phyloP scores from a whole-genome alignment of 2,888 invertebrate species.

The Sinotaia quadrata region DNA sequence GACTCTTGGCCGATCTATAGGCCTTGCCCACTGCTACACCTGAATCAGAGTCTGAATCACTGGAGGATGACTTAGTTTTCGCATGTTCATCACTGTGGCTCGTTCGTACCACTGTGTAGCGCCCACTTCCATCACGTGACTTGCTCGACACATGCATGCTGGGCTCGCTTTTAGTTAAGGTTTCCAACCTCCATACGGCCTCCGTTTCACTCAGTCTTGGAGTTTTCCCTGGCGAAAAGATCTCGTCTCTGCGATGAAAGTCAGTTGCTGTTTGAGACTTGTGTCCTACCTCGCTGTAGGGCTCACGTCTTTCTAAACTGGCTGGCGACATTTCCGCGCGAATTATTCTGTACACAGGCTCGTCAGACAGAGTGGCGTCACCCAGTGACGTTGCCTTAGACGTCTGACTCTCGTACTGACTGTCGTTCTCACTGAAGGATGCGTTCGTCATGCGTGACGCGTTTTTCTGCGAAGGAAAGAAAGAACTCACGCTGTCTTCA shows the following conservation, averaged over 20 bases:
- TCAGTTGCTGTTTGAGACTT: slow-evolving; percentile 1
- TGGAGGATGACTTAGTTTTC: slow-evolving; percentile 8
- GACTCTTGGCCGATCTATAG: slow-evolving; percentile 29
- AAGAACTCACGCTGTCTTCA: too few species aligned
- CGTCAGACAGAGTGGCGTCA: slow-evolving; percentile 33
- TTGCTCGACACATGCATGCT: background rate
- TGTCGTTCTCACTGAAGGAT: slow-evolving; percentile 30
- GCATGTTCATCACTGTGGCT: slow-evolving; percentile 8
- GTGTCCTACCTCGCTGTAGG: slow-evolving; percentile 3
- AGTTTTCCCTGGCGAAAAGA: slow-evolving; percentile 9
- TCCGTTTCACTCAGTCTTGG: background rate
- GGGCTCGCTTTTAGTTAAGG: slow-evolving; percentile 26
- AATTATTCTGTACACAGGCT: slow-evolving; percentile 32
- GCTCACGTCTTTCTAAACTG: background rate
- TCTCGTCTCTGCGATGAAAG: slow-evolving; percentile 10
- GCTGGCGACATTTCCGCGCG: slow-evolving; percentile 27
- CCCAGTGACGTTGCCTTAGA: slow-evolving; percentile 32
- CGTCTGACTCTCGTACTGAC: slow-evolving; percentile 33
- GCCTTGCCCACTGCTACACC: slow-evolving; percentile 14
- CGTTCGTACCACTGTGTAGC: slow-evolving; percentile 13
- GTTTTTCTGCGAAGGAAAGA: too few species aligned
- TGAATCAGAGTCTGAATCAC: slow-evolving; percentile 22
- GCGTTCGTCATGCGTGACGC: too few species aligned
- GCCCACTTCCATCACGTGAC: background rate
- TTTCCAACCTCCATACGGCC: slow-evolving; percentile 23